Evolutionary conservation across 2,888 invertebrate genomes (phyloP).

Genomic region (Epicampocera succincta): DNA sequence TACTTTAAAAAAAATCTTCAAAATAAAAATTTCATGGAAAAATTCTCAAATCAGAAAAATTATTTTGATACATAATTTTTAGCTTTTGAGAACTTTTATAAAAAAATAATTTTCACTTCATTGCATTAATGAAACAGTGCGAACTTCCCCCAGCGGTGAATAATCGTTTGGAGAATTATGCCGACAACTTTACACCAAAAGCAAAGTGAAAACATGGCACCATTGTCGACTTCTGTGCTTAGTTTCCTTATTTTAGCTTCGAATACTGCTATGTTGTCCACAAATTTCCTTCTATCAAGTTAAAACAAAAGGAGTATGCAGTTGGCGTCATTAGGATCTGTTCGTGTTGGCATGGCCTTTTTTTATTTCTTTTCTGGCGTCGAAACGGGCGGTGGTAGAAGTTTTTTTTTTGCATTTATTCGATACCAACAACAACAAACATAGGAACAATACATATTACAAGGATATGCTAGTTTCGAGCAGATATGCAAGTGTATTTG

Average conservation of each 20-base stretch:
- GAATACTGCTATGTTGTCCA: slow-evolving; percentile 14
- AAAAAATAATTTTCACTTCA: no score
- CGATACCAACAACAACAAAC: slow-evolving; percentile 5
- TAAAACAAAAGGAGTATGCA: slow-evolving; percentile 60
- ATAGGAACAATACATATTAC: background rate
- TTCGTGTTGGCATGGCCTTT: slow-evolving; percentile 49
- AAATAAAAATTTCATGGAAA: no score
- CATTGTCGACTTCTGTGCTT: slow-evolving; percentile 52
- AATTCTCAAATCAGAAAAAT: no score
- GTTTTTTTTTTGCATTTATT: slow-evolving; percentile 24
- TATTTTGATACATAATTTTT: no score
- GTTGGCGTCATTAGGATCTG: slow-evolving; percentile 64
- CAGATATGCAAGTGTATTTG: slow-evolving; percentile 22
- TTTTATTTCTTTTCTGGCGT: slow-evolving; percentile 46
- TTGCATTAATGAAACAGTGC: background rate
- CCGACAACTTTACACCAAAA: slow-evolving; percentile 57
- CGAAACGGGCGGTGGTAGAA: slow-evolving; percentile 58
- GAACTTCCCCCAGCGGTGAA: slow-evolving; percentile 22
- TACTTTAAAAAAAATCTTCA: no score
- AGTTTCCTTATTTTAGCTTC: slow-evolving; percentile 26
- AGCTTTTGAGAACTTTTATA: no score
- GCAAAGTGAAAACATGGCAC: slow-evolving; percentile 65
- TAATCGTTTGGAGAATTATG: slow-evolving; percentile 52
- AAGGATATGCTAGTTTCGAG: slow-evolving; percentile 13
- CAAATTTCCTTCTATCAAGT: slow-evolving; percentile 29